Percentiles rank a stretch among this genome's conserved stretches.
phyloP scores from a whole-genome alignment of 2,797 vertebrate genomes.

The Hippopotamyrus pictus region DNA sequence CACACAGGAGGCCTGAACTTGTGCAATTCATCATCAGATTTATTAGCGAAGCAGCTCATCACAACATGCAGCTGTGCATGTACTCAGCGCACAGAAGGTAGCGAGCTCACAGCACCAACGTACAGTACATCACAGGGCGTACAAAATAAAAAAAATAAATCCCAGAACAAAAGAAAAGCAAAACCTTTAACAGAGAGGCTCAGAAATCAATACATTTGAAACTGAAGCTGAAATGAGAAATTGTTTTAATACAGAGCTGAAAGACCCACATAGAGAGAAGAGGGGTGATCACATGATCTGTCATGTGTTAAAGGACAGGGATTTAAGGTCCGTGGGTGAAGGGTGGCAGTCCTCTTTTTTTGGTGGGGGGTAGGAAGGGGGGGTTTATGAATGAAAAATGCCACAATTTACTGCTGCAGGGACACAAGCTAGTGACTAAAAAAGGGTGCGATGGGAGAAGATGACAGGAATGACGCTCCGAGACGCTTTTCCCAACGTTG shows the following conservation, averaged over 20 bases:
- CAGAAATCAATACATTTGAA: neutral
- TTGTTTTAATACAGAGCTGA: neutral
- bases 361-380: neutral
- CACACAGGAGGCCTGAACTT: constrained; percentile 36
- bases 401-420: neutral
- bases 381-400: neutral
- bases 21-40: constrained; percentile 32
- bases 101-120: neutral
- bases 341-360: neutral
- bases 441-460: neutral
- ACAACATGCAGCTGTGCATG: neutral
- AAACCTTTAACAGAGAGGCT: neutral
- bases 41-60: constrained; percentile 37
- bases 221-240: neutral
- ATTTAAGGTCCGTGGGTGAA: neutral
- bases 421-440: neutral
- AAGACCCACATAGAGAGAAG: neutral
- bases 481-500: neutral
- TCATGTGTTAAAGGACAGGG: neutral
- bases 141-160: neutral
- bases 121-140: neutral
- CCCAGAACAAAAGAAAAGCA: neutral
- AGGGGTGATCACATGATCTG: neutral
- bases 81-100: neutral
- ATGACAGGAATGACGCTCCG: neutral